A percentile compares a stretch with the other conserved stretches of the same genome.
Conservation (phyloP, 2,797 vertebrate genomes). For the Ctenosaura bakeri region DNA sequence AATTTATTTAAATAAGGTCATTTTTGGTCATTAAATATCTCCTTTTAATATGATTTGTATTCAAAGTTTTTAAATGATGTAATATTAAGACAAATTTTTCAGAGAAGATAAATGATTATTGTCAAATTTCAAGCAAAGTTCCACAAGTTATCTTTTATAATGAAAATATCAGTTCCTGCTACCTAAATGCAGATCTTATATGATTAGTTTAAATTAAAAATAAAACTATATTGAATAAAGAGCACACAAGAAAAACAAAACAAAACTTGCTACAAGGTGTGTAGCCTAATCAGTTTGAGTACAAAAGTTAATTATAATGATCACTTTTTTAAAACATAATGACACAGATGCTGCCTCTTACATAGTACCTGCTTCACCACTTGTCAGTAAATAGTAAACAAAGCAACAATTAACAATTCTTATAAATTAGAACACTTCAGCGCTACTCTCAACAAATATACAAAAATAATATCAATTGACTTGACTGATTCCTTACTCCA, state of each 20-base stretch:
- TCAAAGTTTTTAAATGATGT: constrained; percentile 46
- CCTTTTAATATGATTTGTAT: constrained; percentile 54
- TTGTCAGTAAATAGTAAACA: constrained; percentile 81
- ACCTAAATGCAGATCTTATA: constrained; percentile 48
- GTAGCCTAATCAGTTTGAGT: constrained; percentile 78
- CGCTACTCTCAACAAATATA: constrained; percentile 86
- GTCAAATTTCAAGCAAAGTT: constrained; percentile 56
- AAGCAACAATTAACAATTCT: constrained; percentile 80
- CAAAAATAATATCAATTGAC: constrained; percentile 89
- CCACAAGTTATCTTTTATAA: constrained; percentile 38
- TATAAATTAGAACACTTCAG: constrained; percentile 80
- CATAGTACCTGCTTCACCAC: constrained; percentile 73
- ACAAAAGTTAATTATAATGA: constrained; percentile 81
- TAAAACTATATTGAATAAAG: constrained; percentile 61
- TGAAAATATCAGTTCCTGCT: constrained; percentile 54
- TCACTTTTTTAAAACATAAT: constrained; percentile 75
- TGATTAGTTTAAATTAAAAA: constrained; percentile 50
- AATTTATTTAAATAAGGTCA: constrained; percentile 59
- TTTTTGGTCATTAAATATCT: constrained; percentile 56
- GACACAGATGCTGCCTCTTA: constrained; percentile 77
- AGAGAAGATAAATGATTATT: constrained; percentile 32
- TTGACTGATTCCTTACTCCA: constrained; percentile 81
- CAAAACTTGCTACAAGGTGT: constrained; percentile 68
- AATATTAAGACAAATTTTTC: constrained; percentile 46
- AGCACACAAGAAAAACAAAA: constrained; percentile 67